Base-by-base conservation (phyloP, 2,888 invertebrate genomes). In the Drosophila quinaria region DNA sequence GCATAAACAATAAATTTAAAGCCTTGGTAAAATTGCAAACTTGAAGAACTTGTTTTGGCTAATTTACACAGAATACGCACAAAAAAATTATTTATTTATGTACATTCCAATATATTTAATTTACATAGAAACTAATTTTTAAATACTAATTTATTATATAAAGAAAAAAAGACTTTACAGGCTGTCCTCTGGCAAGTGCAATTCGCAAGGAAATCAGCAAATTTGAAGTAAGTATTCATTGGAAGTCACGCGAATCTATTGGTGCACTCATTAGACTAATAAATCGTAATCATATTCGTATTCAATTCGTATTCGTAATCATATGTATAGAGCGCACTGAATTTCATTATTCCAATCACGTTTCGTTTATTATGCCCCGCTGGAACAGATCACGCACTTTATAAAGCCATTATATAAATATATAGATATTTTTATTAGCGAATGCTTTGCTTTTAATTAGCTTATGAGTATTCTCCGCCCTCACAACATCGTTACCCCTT, bases 361-460 rank as follows among this genome's bases (percentile, higher is more conserved):
- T 77, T 74, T 72, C 80, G 74, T 67, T 67, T 67, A 61, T 67
- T 67, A 51, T 47, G 63, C 44, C 52, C 54, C 60, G 33, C 61
- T 77, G 66, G 67, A 76, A 66, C 68, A 70, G 70, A 87, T 66
- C 85, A 86, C 85, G 84, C 84, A 86, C 80, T 87, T 80, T 85
- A 82, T 82, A 62, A 69, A 87, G 68, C 62, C 78, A 87, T 87
- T 87, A 85, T 80, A 85, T 80, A 78, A 81, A 83, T 61, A 29
- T 29, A 47, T 42, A 19, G 1, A 42, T 47, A 29, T 47, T 1
- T 50, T 49, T 50, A 80, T 87, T 78, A 72, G 75, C 69, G 67
- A 56, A 68, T 71, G 80, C 75, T 81, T 75, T 67, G 80, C 74
- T 80, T 84, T 86, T 83, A 86, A 86, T 83, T 86, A 86, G 71